Evolutionary conservation across 92 coral and sea anemone species (phyloP).

Genomic region (Epizoanthus ramosus): DNA sequence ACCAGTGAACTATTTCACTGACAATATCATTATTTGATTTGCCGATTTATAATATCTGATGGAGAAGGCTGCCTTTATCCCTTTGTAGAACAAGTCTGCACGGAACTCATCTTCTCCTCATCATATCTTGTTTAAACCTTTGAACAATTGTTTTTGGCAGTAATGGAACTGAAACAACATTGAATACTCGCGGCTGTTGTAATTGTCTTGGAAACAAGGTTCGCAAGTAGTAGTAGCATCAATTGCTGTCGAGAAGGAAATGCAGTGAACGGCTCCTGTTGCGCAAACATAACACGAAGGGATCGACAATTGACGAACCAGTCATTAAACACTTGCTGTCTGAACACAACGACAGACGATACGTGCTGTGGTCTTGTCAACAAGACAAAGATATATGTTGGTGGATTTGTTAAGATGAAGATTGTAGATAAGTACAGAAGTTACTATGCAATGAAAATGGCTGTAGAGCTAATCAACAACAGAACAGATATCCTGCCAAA

Average conservation of each 20-base stretch:
- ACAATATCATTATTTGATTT: too few species aligned
- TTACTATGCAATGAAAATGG: slow-evolving; percentile 26
- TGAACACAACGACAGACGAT: neutral
- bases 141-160: too few species aligned
- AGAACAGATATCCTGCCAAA: slow-evolving; percentile 42
- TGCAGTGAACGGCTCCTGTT: neutral
- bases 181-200: too few species aligned
- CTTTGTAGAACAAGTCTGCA: too few species aligned
- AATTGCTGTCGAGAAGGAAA: slow-evolving; percentile 19
- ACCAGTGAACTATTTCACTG: too few species aligned
- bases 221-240: too few species aligned
- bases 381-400: slow-evolving; percentile 21
- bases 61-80: too few species aligned
- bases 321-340: slow-evolving; percentile 26
- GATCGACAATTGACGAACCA: neutral
- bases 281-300: neutral
- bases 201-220: too few species aligned
- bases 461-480: slow-evolving; percentile 36
- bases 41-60: too few species aligned
- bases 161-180: too few species aligned
- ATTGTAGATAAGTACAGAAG: slow-evolving; percentile 3
- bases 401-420: slow-evolving; percentile 39
- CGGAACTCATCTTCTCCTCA: too few species aligned
- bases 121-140: too few species aligned
- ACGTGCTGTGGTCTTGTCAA: slow-evolving; percentile 2